phyloP scores from a whole-genome alignment of 2,113 vertebrate species.

The Ictalurus furcatus region DNA sequence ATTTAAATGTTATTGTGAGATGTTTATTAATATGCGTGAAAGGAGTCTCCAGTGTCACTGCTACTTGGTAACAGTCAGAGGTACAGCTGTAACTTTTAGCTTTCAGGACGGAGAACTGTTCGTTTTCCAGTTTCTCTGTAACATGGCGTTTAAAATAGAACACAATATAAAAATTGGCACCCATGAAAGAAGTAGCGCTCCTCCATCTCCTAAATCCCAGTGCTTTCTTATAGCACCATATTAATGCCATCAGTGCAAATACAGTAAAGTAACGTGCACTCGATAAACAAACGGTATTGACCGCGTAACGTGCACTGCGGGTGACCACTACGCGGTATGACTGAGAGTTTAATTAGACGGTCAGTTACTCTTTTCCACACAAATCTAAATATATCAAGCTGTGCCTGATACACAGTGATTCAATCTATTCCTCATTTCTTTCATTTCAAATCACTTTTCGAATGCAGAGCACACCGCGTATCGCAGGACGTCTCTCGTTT shows the following conservation, averaged over 20 bases:
- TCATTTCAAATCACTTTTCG: neutral
- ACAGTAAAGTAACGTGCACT: neutral
- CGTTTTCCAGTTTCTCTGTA: neutral
- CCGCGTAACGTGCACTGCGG: neutral
- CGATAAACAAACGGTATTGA: neutral
- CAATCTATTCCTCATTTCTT: slow-evolving; percentile 23
- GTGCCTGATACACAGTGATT: neutral
- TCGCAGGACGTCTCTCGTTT: slow-evolving; percentile 10
- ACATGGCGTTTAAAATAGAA: no score
- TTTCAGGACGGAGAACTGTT: neutral
- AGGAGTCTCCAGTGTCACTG: neutral
- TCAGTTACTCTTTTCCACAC: neutral
- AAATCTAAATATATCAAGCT: neutral
- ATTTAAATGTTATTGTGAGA: neutral
- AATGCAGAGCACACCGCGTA: neutral
- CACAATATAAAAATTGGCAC: neutral
- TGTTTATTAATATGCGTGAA: no score
- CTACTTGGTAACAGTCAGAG: neutral
- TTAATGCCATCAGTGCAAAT: no score
- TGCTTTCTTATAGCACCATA: neutral
- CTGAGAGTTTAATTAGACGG: slow-evolving; percentile 16
- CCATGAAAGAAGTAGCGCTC: neutral
- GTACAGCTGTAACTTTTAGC: neutral
- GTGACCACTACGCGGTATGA: neutral
- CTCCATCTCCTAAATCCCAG: neutral